Percentiles rank a stretch among this genome's conserved stretches.
Evolutionary conservation across 2,113 vertebrate species (phyloP).

Genomic region (Nesogale talazaci): DNA sequence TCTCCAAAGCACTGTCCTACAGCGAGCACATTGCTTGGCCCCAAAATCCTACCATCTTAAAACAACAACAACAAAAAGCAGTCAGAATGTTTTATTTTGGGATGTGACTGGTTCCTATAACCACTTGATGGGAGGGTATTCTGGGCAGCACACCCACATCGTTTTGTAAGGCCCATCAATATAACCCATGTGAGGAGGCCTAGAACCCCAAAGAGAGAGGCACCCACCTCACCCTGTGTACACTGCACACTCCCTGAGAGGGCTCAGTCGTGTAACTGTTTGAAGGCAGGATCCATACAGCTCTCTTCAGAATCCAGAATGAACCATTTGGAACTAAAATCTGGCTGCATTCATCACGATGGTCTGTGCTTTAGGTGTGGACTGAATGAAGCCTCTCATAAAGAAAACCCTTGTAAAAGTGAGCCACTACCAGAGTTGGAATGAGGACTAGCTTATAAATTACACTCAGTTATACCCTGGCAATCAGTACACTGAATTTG

Average conservation of each 20-base stretch:
- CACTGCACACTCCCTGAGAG: neutral
- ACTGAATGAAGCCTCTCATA: slow-evolving; percentile 37
- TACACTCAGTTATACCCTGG: neutral
- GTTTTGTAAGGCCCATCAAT: neutral
- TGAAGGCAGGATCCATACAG: neutral
- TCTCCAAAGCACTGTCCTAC: too few species aligned
- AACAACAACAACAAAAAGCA: neutral
- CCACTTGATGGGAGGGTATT: neutral
- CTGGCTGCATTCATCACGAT: neutral
- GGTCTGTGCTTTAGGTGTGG: neutral
- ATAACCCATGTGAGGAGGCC: neutral
- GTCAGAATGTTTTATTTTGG: neutral
- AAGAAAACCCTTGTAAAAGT: slow-evolving; percentile 8
- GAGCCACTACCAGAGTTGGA: neutral
- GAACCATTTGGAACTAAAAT: too few species aligned
- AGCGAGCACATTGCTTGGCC: too few species aligned
- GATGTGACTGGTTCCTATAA: slow-evolving; percentile 30
- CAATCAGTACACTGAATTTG: neutral
- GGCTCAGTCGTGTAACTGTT: neutral
- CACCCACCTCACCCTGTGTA: neutral
- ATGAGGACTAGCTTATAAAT: neutral
- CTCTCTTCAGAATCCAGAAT: too few species aligned
- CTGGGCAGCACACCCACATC: neutral
- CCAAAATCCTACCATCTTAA: neutral
- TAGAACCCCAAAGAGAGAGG: neutral